Base-by-base conservation (phyloP, 2,113 vertebrate species). In the Cyphomyrus plagiostoma region DNA sequence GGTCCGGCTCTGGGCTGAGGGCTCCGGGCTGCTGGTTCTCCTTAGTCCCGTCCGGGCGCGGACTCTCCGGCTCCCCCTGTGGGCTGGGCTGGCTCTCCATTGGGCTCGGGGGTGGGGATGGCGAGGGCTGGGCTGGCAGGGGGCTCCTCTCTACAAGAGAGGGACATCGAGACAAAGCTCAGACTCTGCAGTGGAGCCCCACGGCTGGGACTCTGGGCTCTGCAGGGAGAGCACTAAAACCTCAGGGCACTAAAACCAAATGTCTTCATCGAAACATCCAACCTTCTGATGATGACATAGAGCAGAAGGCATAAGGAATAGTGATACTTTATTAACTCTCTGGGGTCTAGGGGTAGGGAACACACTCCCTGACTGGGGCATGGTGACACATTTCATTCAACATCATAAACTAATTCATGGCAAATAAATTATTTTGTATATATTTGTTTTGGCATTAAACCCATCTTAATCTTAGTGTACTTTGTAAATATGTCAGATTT, bases 11-110 rank as follows among this genome's bases (percentile, higher is more conserved):
- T 97, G 98, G 0, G 98, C 52, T 62, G 21, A 62, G 19, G 86
- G 94, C 94, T 88, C 98, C 97, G 0, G 98, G 98, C 91, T 98
- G 97, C 94, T 99, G 98, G 94, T 99, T 99, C 91, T 99, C 98
- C 90, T 99, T 99, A 94, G 97, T 98, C 96, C 98, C 97, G 93
- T 99, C 98, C 93, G 98, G 92, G 0, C 96, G 94, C 90, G 98
- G 94, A 88, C 96, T 95, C 91, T 97, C 93, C 0, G 97, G 96
- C 93, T 99, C 98, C 82, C 96, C 96, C 6, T 96, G 96, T 0
- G 97, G 95, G 91, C 95, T 96, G 0, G 95, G 93, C 70, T 97
- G 97, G 91, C 96, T 97, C 53, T 95, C 94, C 2, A 92, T 94
- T 3, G 95, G 94, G 91, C 91, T 95, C 0, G 91, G 91, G 49